These are phyloP conservation scores for Polietes domitor DNA, from an alignment of 2,888 invertebrate genomes.

Conservation along the genomic window DNA sequence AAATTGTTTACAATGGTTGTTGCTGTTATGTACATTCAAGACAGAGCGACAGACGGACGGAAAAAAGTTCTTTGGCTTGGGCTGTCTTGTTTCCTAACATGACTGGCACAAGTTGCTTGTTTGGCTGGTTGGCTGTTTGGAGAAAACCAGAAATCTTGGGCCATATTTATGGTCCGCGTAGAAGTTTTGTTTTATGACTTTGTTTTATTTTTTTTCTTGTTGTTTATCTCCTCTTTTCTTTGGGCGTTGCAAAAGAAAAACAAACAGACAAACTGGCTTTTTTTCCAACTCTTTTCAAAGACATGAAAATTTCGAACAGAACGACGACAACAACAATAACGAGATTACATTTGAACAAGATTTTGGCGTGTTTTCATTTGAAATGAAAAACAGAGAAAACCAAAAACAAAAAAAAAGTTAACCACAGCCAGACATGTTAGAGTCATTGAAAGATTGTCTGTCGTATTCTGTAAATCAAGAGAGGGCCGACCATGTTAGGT, in stretches of 20 bases:
- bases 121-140: not conserved
- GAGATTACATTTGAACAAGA: too few relatives aligned
- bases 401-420: slow-evolving; percentile 23
- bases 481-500: slow-evolving; percentile 37
- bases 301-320: slow-evolving; percentile 31
- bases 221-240: too few relatives aligned
- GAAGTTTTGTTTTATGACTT: slow-evolving; percentile 37
- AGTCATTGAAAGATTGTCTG: slow-evolving; percentile 40
- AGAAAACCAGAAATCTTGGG: slow-evolving; percentile 53
- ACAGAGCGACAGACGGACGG: too few relatives aligned
- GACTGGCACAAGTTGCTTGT: slow-evolving; percentile 62
- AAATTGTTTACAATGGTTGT: slow-evolving; percentile 59
- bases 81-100: slow-evolving; percentile 23
- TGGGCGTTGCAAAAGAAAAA: slow-evolving; percentile 45
- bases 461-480: slow-evolving; percentile 40
- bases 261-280: slow-evolving; percentile 62
- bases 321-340: slow-evolving; percentile 3
- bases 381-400: not conserved
- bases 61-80: slow-evolving; percentile 29
- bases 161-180: slow-evolving; percentile 19
- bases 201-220: not conserved
- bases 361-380: slow-evolving; percentile 57
- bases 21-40: not conserved
- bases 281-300: slow-evolving; percentile 14
- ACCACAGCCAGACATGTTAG: slow-evolving; percentile 32